Evolutionary conservation across 1,140 invertebrate species (phyloP).

Genomic region (Bactericera cockerelli): DNA sequence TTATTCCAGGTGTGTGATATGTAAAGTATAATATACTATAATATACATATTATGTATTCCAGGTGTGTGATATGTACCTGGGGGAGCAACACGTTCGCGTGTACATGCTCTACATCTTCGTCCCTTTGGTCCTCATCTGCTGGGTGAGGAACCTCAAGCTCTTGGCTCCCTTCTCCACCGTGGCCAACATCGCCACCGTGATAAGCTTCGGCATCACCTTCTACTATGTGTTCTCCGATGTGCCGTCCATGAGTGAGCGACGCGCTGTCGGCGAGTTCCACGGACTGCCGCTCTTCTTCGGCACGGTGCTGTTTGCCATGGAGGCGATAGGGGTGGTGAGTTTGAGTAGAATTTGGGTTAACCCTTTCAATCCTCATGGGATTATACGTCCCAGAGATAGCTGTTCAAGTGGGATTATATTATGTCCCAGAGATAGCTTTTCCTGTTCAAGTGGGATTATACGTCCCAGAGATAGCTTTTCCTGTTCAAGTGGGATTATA

Average conservation of each 20-base stretch:
- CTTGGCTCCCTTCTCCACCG: conserved; percentile 52
- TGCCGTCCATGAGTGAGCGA: conserved; percentile 33
- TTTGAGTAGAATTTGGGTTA: too few relatives aligned
- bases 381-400: too few relatives aligned
- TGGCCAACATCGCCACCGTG: conserved; percentile 50
- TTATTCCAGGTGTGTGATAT: too few relatives aligned
- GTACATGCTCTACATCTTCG: conserved; percentile 40
- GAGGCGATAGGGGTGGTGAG: conserved; percentile 48
- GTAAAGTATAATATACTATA: too few relatives aligned
- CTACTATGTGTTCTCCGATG: conserved; percentile 47
- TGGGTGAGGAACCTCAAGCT: conserved; percentile 55
- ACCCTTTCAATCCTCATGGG: too few relatives aligned
- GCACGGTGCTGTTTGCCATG: conserved; percentile 45
- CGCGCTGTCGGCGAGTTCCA: conserved; percentile 29
- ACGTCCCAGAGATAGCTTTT: too few relatives aligned
- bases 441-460: too few relatives aligned
- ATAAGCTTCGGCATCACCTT: conserved; percentile 47
- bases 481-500: too few relatives aligned
- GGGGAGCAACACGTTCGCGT: conserved; percentile 29
- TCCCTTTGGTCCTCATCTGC: conserved; percentile 49
- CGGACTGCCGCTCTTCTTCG: conserved; percentile 44
- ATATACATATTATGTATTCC: too few relatives aligned
- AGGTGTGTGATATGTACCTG: conserved; percentile 36
- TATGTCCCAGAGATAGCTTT: too few relatives aligned
- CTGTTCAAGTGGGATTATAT: too few relatives aligned